Percentiles rank a stretch among this genome's conserved stretches.
These are phyloP conservation scores for Chaetura pelagica DNA, from an alignment of 2,113 vertebrate species.

Conservation along the genomic window DNA sequence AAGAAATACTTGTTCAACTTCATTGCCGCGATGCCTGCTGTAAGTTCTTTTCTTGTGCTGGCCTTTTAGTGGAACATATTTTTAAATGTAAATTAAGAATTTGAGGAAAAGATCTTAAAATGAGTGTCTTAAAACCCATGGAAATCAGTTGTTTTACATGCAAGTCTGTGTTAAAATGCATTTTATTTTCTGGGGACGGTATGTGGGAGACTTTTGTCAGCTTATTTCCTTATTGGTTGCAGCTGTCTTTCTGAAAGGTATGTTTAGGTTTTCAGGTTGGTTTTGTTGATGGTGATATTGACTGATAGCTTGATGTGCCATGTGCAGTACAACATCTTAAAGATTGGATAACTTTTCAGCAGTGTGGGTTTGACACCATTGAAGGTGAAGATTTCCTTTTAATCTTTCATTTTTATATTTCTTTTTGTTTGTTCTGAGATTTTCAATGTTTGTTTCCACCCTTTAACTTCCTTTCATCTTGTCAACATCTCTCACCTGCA, in stretches of 20 bases:
- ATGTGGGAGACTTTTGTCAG: neutral
- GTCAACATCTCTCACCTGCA: neutral
- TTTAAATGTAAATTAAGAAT: neutral
- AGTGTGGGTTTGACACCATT: neutral
- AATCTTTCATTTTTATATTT: neutral
- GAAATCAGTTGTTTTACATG: neutral
- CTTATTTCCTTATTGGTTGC: neutral
- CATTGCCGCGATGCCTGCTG: slow-evolving; percentile 95
- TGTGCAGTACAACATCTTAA: neutral
- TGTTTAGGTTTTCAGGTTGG: neutral
- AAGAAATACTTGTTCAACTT: slow-evolving; percentile 95
- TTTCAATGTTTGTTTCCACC: rapidly evolving
- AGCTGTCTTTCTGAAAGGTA: neutral
- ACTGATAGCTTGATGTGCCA: neutral
- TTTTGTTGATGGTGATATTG: neutral
- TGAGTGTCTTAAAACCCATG: neutral
- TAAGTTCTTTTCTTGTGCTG: slow-evolving; percentile 81
- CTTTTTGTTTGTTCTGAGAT: neutral
- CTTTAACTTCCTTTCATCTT: neutral
- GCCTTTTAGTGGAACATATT: neutral
- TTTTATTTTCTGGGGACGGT: neutral
- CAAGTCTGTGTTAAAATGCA: neutral
- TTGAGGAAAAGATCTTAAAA: neutral
- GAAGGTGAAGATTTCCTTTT: neutral
- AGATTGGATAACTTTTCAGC: neutral